Base-by-base conservation (phyloP, 2,113 vertebrate species). In the Heterotis niloticus region DNA sequence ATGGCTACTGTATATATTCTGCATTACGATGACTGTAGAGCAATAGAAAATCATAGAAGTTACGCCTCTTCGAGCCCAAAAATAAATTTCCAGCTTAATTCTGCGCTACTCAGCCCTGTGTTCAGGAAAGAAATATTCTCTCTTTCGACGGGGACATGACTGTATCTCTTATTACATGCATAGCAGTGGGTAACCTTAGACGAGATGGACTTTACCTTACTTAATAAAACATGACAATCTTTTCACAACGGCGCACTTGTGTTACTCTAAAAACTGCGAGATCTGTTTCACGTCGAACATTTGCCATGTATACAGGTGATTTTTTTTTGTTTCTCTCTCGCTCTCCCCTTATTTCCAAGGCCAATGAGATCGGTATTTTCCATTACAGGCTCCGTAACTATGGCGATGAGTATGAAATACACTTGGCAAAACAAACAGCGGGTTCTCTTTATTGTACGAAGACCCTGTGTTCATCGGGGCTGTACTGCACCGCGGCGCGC, bases 191-290 rank as follows among this genome's bases (percentile, higher is more conserved):
- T 88, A 91, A 91, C 88, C 85, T 82, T 71, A 91, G 84, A 86
- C 84, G 69, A 82, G 88, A 87, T 88, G 90, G 89, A 89, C 84
- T 74, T 90, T 90, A 91, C 88, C 85, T 84, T 82, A 85, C 84
- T 91, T 90, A 90, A 91, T 91, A 91, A 91, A 90, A 90, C 88
- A 90, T 90, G 86, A 88, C 84, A 83, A 84, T 90, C 86, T 85
- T 85, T 88, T 54, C 60, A 65, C 64, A 65, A 73, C 20, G 54
- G 66, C 28, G 34, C 66, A n/a, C n/a, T 69, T 70, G 24, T 81
- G 83, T 88, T 88, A 87, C 87, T 83, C 84, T 81, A 75, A 74
- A 78, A 62, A 66, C 64, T 62, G 73, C 76, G 65, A 68, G 70
- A 74, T 71, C 76, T 64, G 54, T 75, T 59, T 59, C 74, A 83